Percentiles rank a stretch among this genome's conserved stretches.
Evolutionary conservation across 2,797 vertebrate species (phyloP).

Genomic region (Loris lydekkerianus): DNA sequence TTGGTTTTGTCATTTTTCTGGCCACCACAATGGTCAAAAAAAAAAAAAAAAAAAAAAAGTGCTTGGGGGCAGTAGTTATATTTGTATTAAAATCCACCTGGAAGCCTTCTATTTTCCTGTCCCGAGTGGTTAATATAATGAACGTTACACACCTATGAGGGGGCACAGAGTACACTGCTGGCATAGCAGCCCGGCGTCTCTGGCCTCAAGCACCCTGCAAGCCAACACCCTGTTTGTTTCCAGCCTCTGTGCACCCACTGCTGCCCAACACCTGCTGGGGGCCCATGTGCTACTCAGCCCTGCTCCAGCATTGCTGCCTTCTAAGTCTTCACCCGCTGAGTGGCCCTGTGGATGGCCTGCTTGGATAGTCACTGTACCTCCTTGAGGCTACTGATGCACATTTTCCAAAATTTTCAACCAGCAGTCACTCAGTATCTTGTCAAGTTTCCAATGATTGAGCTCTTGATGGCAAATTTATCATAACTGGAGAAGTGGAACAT

Average conservation of each 20-base stretch:
- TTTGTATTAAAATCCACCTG: not conserved
- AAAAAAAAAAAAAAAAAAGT: too few relatives aligned
- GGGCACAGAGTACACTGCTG: rapidly evolving
- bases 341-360: too few relatives aligned
- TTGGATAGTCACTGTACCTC: rapidly evolving
- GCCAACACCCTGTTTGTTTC: too few relatives aligned
- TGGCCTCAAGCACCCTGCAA: not conserved
- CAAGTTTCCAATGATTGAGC: too few relatives aligned
- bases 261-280: too few relatives aligned
- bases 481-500: not conserved
- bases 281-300: rapidly evolving
- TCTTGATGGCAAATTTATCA: not conserved
- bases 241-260: not conserved
- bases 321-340: rapidly evolving
- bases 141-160: rapidly evolving
- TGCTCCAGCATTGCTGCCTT: too few relatives aligned
- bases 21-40: not conserved
- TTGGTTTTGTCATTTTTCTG: not conserved
- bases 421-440: rapidly evolving
- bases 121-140: rapidly evolving
- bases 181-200: rapidly evolving
- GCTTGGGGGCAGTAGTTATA: rapidly evolving
- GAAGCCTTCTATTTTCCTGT: not conserved
- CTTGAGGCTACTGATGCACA: rapidly evolving
- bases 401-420: rapidly evolving